Base-by-base conservation (phyloP, 2,888 invertebrate species). In the Diarsia brunnea region DNA sequence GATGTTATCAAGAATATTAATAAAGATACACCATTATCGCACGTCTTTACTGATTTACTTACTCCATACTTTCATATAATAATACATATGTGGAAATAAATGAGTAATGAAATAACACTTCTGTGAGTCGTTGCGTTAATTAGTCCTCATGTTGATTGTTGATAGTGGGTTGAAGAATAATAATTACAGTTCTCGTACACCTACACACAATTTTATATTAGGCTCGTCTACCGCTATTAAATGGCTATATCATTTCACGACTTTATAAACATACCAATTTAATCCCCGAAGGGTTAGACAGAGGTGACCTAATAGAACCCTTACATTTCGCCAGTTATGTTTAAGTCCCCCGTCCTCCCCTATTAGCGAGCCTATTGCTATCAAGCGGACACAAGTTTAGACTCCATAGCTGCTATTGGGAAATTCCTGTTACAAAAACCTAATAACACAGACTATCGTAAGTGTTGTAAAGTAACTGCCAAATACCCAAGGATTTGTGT, bases 1-100 rank as follows among this genome's bases (percentile, higher is more conserved):
- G 68, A 68, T 68, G 14, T 68, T 75, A 66, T 69, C 69, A 19
- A 27, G 69, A 73, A 69, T 73, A 60, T 27, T 61, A 24, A 64
- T 71, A 67, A 55, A 55, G 2, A 55, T 31, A 38, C 16, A 67
- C 65, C 8, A 63, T 10, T 66, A 27, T 47, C 5, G 5, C 38
- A 55, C 19, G 14, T 74, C 14, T 74, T 63, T 31, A 31, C 7
- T 38, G n/a, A n/a, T 14, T 61, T 19, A 31, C 11, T 53, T n/a
- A 8, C 21, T 53, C 21, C 10, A 11, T 53, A 12, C 45, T 47
- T n/a, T n/a, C n/a, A n/a, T 47, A 14, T 47, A 14, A 47, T 38
- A 38, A 5, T 38, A 38, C 4, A n/a, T 31, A 38, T 38, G 38
- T 4, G 38, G 38, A 38, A 38, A 38, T 38, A 0, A 61, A 53